A percentile compares a stretch with the other conserved stretches of the same genome.
phyloP scores from a whole-genome alignment of 2,888 invertebrate species.

The Apamea epomidion region DNA sequence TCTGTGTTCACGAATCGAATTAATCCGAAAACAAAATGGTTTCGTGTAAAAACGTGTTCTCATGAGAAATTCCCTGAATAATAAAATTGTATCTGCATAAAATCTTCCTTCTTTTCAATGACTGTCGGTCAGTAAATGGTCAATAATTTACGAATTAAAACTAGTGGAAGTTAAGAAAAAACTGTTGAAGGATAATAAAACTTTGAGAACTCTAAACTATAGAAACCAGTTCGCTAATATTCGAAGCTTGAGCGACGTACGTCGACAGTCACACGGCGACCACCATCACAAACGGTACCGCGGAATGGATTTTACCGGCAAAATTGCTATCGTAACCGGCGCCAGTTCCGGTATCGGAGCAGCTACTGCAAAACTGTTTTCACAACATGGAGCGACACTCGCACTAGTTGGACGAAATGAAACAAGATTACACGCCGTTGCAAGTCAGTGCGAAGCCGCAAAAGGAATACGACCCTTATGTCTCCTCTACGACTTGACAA shows the following conservation, averaged over 20 bases:
- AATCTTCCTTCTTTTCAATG: background rate
- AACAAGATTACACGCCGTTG: constrained; percentile 73
- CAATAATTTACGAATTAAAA: background rate
- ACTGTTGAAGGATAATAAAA: constrained; percentile 24
- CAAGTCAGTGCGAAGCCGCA: constrained; percentile 70
- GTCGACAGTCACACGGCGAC: constrained; percentile 51
- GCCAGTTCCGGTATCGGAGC: constrained; percentile 83
- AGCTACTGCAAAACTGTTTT: constrained; percentile 78
- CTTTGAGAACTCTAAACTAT: constrained; percentile 59
- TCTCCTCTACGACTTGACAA: constrained; percentile 75
- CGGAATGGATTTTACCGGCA: constrained; percentile 77
- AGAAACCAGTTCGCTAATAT: constrained; percentile 62
- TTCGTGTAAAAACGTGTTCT: constrained; percentile 14
- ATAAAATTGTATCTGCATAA: background rate
- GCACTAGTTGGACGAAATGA: constrained; percentile 79
- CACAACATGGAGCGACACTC: constrained; percentile 74
- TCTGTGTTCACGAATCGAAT: constrained; percentile 18
- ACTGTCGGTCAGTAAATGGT: background rate
- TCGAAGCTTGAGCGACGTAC: constrained; percentile 36
- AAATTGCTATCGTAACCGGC: constrained; percentile 80
- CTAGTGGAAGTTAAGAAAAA: constrained; percentile 11
- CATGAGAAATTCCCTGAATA: background rate
- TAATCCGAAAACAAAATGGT: constrained; percentile 35
- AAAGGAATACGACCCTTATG: constrained; percentile 74
- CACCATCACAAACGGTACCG: constrained; percentile 49